Evolutionary conservation across 2,888 invertebrate genomes (phyloP), one percentile per base, ranked within the genome.

Genomic region (Seladonia tumulorum): DNA sequence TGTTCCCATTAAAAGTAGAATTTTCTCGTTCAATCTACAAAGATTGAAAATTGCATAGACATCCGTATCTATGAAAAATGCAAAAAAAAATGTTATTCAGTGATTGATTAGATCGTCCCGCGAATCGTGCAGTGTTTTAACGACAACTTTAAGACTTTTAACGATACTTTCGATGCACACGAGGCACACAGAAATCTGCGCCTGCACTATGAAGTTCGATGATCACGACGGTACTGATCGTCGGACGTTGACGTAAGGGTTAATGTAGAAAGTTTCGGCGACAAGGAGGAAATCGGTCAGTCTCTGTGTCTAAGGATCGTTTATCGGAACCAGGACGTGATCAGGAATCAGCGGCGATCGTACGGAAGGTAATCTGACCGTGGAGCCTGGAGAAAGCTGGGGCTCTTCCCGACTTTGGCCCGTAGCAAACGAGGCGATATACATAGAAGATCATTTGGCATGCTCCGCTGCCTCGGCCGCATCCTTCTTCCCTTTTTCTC

Each of bases 371-470:
- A 88, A 90, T 83, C 81, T 81, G 80, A 89, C 80, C 89, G 78
- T 81, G 88, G 78, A 84, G 79, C 79, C 84, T 75, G 90, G 91
- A 85, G 91, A 91, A 91, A 91, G 91, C 91, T 90, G 82, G 68
- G 8, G 66, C 66, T 66, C 68, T 73, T 89, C 76, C 86, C 86
- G 85, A 89, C 82, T 83, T 89, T 88, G 84, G 87, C 85, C 87
- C 88, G 81, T 76, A 77, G 81, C 68, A 89, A 90, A 92, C 88
- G 77, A 88, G 76, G 89, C 87, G 88, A 89, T 87, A 83, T 78
- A 87, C 86, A 83, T 87, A 72, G 77, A 86, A 84, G 80, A 91
- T 77, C 86, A 89, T 91, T 90, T 84, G 85, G 87, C 78, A 89
- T 85, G 87, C 89, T 89, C 79, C 87, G 90, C 47, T 89, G 88